These are phyloP conservation scores for Ormia ochracea DNA, from an alignment of 2,888 invertebrate species.

Conservation along the genomic window DNA sequence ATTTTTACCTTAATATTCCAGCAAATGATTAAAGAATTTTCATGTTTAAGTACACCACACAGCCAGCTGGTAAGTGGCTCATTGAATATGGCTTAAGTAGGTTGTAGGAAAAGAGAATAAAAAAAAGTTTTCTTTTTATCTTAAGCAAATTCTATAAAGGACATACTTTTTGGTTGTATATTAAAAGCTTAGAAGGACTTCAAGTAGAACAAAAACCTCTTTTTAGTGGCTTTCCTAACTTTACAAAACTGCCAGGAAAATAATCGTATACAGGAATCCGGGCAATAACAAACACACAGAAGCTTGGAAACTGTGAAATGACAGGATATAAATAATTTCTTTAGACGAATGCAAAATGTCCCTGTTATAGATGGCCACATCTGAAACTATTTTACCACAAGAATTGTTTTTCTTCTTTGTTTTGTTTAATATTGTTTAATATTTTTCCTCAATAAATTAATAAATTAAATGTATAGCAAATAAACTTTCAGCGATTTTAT, in stretches of 20 bases:
- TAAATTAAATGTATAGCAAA: too few relatives aligned
- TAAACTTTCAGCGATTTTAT: too few relatives aligned
- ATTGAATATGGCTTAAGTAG: constrained; percentile 46
- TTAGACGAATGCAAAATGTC: neutral
- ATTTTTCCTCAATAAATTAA: too few relatives aligned
- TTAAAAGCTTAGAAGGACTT: constrained; percentile 1
- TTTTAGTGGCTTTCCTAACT: neutral
- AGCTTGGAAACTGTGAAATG: neutral
- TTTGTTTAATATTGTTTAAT: too few relatives aligned
- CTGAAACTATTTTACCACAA: too few relatives aligned
- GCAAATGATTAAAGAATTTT: constrained; percentile 41
- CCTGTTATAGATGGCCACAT: too few relatives aligned
- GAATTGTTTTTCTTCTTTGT: too few relatives aligned
- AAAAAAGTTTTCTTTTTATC: neutral
- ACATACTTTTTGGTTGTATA: constrained; percentile 6
- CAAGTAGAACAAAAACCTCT: neutral
- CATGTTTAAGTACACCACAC: constrained; percentile 2
- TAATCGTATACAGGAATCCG: neutral
- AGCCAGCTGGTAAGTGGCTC: constrained; percentile 38
- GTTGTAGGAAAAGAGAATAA: neutral
- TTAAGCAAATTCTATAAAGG: constrained; percentile 3
- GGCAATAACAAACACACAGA: neutral
- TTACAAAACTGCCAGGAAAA: neutral
- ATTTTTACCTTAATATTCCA: neutral
- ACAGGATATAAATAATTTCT: neutral